A percentile compares a stretch with the other conserved stretches of the same genome.
Evolutionary conservation across 2,797 vertebrate species (phyloP).

Genomic region (Nasua narica): DNA sequence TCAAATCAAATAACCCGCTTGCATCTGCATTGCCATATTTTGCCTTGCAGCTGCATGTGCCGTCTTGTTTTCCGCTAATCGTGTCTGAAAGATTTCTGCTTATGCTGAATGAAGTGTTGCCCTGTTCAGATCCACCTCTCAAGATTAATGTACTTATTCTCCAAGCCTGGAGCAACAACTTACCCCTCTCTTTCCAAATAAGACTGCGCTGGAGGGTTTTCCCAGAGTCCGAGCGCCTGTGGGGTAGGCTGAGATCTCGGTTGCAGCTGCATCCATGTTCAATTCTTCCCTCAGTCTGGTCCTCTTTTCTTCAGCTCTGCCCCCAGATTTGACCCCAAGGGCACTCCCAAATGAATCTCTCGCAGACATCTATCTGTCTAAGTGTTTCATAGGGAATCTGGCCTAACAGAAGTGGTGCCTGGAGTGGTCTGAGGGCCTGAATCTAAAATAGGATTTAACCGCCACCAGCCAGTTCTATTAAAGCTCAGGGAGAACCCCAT

Average conservation of each 20-base stretch:
- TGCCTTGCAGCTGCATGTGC: neutral
- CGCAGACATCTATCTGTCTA: neutral
- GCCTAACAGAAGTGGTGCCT: too few relatives aligned
- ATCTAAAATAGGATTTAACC: neutral
- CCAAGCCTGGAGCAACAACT: neutral
- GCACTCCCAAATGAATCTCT: neutral
- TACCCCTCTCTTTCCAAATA: neutral
- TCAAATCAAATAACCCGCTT: neutral
- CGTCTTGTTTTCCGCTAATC: neutral
- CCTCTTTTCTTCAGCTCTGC: neutral
- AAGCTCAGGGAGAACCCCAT: neutral
- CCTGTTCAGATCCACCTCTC: neutral
- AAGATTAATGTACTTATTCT: neutral
- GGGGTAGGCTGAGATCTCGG: neutral
- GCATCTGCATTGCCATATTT: neutral
- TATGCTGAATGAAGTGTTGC: neutral
- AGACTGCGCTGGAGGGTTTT: neutral
- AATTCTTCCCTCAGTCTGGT: neutral
- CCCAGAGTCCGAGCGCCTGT: too few relatives aligned
- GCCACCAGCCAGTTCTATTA: neutral
- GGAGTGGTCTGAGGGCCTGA: neutral
- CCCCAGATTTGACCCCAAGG: neutral
- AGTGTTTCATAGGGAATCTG: neutral
- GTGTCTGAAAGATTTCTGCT: neutral
- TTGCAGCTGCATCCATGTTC: neutral